A percentile compares a stretch with the other conserved stretches of the same genome.
phyloP scores from a whole-genome alignment of 53 echinoderm and acorn worm species.

The Hippasteria phrygiana region DNA sequence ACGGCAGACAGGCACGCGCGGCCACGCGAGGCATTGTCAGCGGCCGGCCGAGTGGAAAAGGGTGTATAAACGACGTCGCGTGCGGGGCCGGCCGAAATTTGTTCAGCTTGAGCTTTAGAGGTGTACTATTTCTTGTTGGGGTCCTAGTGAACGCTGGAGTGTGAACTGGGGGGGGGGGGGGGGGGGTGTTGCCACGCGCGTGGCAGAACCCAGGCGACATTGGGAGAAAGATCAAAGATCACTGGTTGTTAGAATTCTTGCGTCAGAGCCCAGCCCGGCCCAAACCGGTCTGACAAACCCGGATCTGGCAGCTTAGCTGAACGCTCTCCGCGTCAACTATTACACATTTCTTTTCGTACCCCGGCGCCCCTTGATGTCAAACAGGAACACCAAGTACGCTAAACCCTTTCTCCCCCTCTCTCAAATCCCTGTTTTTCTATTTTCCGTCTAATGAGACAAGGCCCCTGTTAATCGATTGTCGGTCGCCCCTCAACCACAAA shows the following conservation, averaged over 20 bases:
- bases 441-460: slow-evolving; percentile 52
- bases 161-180: background rate
- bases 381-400: background rate
- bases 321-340: slow-evolving; percentile 26
- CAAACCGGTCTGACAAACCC: background rate
- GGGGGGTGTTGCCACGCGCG: slow-evolving; percentile 21
- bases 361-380: background rate
- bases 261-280: slow-evolving; percentile 5
- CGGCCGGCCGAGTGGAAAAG: slow-evolving; percentile 32
- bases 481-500: slow-evolving; percentile 39
- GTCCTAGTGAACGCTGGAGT: slow-evolving; percentile 1
- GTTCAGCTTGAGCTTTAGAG: slow-evolving; percentile 56
- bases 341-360: slow-evolving; percentile 10
- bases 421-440: background rate
- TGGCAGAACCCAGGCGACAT: slow-evolving; percentile 35
- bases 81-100: slow-evolving; percentile 44
- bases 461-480: slow-evolving; percentile 17
- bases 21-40: background rate
- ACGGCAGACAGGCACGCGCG: slow-evolving; percentile 45
- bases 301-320: background rate
- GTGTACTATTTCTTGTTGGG: slow-evolving; percentile 41
- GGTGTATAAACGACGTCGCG: slow-evolving; percentile 20
- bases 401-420: background rate
- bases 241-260: slow-evolving; percentile 53
- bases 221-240: slow-evolving; percentile 60